Evolutionary conservation across 2,888 invertebrate genomes (phyloP), one percentile per base, ranked within the genome.

Genomic region (Eupithecia exiguata): DNA sequence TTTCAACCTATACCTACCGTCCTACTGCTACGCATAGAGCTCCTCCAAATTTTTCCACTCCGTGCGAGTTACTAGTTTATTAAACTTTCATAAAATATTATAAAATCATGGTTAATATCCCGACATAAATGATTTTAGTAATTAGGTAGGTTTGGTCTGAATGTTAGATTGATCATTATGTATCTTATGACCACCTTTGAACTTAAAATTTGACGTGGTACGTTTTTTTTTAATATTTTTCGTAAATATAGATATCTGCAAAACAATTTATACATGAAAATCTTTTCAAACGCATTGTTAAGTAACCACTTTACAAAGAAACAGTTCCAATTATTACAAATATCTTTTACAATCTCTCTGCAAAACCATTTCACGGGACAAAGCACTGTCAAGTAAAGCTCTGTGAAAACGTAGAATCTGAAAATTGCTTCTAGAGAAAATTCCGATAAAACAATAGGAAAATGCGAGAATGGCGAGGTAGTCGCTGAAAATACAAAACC

Each of bases 381-480:
- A 72, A 75, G 62, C 58, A 36, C 67, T 72, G 72, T 70, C 72
- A 72, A 75, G 69, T 58, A 74, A 76, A 62, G 35, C 70, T 58
- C 69, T 61, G 58, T 69, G 72, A 74, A 75, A 75, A 68, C 18
- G 70, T 71, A 70, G 71, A 69, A 76, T 73, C 69, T 69, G 68
- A 68, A 74, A 77, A 75, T 74, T 75, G 74, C 75, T 74, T 75
- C 69, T 58, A 76, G 73, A 70, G 74, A 76, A 72, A 73, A 70
- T 66, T 71, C 76, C 66, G 76, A 73, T 71, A 76, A 76, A 76
- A 76, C 73, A 76, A 73, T 76, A 70, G 46, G 66, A 73, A 67
- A 71, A 69, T 71, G 69, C 74, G 63, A 63, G 58, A 25, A 71
- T 65, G 58, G 69, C 25, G 70, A 25, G 63, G 69, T 43, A 69